A percentile compares a stretch with the other conserved stretches of the same genome.
phyloP scores from a whole-genome alignment of 2,113 vertebrate genomes.

The Dasyprocta punctata region DNA sequence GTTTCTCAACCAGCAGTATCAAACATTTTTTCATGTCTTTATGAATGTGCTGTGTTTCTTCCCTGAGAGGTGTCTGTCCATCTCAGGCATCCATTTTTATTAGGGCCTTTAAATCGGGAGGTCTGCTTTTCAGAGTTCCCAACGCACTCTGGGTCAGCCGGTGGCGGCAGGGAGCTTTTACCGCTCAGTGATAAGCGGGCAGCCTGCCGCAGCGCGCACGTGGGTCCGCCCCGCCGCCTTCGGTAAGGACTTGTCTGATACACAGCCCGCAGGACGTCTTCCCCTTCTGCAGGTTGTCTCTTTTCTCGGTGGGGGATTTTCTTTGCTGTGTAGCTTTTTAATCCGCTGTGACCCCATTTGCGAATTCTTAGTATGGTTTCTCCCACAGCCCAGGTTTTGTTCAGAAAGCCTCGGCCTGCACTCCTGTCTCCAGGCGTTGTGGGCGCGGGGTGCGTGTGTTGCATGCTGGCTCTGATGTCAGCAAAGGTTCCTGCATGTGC shows the following conservation, averaged over 20 bases:
- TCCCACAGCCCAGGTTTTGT: background rate
- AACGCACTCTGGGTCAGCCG: background rate
- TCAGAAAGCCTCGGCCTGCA: background rate
- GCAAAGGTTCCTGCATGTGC: background rate
- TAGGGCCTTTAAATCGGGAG: background rate
- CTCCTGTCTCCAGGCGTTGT: background rate
- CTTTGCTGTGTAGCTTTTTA: background rate
- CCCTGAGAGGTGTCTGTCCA: background rate
- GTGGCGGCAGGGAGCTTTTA: background rate
- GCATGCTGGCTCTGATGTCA: background rate
- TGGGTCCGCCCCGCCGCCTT: background rate
- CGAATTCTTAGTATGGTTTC: background rate
- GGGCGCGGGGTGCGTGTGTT: background rate
- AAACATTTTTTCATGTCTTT: background rate
- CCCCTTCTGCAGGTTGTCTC: background rate
- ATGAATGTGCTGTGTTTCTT: background rate
- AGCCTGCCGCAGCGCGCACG: background rate
- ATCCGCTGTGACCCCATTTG: background rate
- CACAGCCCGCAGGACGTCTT: background rate
- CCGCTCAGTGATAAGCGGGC: background rate
- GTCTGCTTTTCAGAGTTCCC: background rate
- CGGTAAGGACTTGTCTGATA: background rate
- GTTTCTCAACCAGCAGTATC: background rate
- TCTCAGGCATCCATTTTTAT: background rate
- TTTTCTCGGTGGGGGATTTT: background rate